These are phyloP conservation scores for Pherbina coryleti DNA, from an alignment of 2,888 invertebrate species.

Conservation along the genomic window DNA sequence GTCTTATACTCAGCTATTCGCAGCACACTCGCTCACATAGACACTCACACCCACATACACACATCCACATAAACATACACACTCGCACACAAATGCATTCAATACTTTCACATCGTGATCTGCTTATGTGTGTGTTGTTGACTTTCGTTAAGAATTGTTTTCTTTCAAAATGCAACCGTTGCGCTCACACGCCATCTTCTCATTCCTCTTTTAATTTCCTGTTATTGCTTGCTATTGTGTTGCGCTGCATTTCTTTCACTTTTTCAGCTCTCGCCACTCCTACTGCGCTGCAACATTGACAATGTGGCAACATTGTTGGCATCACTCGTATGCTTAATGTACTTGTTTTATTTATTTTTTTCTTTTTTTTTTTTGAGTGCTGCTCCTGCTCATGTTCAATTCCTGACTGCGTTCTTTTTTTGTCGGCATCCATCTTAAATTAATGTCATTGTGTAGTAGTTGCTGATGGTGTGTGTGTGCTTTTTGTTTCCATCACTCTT, in stretches of 20 bases:
- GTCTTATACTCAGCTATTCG: neutral
- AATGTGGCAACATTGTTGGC: constrained; percentile 11
- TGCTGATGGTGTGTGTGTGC: neutral
- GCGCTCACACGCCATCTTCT: neutral
- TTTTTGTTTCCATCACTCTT: neutral
- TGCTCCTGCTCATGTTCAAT: neutral
- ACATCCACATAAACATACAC: neutral
- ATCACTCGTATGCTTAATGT: neutral
- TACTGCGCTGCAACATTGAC: neutral
- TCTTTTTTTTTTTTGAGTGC: neutral
- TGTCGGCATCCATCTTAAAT: neutral
- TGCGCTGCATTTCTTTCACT: neutral
- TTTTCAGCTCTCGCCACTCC: neutral
- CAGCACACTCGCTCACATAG: no score
- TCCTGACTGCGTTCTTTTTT: neutral
- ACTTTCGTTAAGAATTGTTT: neutral
- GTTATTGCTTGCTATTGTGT: neutral
- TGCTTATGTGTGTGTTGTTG: neutral
- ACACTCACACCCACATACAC: neutral
- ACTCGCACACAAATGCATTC: constrained; percentile 34
- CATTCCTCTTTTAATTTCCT: neutral
- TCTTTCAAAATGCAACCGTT: neutral
- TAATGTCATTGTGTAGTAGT: constrained; percentile 8
- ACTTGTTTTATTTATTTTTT: neutral
- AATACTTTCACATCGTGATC: constrained; percentile 30